These are phyloP conservation scores for Sarcophaga carnaria DNA, from an alignment of 2,888 invertebrate genomes.

Conservation along the genomic window DNA sequence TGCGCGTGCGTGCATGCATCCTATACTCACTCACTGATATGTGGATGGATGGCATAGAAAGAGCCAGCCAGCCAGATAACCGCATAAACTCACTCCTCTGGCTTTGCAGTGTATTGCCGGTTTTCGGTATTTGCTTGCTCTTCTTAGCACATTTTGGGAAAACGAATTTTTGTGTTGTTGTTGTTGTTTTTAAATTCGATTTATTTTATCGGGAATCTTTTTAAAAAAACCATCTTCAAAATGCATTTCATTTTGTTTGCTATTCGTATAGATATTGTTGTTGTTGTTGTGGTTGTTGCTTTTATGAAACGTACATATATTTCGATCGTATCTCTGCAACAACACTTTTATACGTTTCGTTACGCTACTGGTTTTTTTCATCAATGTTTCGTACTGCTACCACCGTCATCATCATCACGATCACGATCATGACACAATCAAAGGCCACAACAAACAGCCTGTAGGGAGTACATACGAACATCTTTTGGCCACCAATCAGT, in stretches of 20 bases:
- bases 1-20: conserved; percentile 76
- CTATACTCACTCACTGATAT: conserved; percentile 1
- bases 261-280: conserved; percentile 1
- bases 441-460: not conserved
- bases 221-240: not conserved
- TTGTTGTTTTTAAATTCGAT: conserved; percentile 48
- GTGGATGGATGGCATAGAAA: too few relatives aligned
- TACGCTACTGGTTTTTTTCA: conserved; percentile 79
- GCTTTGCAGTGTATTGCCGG: conserved; percentile 9
- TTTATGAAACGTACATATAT: conserved; percentile 16
- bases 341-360: conserved; percentile 78
- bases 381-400: conserved; percentile 31
- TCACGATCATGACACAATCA: conserved; percentile 30
- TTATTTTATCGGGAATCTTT: conserved; percentile 63
- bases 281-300: conserved; percentile 37
- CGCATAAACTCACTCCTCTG: not conserved
- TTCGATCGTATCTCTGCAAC: conserved; percentile 58
- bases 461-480: conserved; percentile 21
- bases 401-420: not conserved
- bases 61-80: too few relatives aligned
- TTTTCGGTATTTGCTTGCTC: conserved; percentile 18
- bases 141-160: conserved; percentile 36
- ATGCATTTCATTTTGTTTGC: conserved; percentile 60
- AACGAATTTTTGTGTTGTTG: not conserved
- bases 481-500: conserved; percentile 66